phyloP scores from a whole-genome alignment of 2,113 vertebrate species.

The Melanostigma gelatinosum region DNA sequence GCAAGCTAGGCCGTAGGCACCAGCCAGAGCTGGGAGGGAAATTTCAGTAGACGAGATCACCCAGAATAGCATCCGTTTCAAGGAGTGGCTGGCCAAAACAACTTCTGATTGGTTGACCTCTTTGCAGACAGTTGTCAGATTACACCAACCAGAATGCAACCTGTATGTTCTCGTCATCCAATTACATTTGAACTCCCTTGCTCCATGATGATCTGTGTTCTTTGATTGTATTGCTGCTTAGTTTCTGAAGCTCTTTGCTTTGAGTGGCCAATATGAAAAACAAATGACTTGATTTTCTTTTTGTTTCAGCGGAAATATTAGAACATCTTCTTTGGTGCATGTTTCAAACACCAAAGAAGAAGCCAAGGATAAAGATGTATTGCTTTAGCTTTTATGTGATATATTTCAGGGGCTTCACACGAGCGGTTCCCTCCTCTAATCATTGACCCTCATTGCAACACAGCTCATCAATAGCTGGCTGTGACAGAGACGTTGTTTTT shows the following conservation, averaged over 20 bases:
- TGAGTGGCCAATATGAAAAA: conserved; percentile 27
- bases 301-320: conserved; percentile 1
- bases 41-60: conserved; percentile 42
- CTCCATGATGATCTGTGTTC: conserved; percentile 10
- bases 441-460: conserved; percentile 48
- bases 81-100: conserved; percentile 34
- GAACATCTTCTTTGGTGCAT: conserved; percentile 11
- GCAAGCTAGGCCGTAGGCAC: conserved; percentile 60
- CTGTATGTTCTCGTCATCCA: neutral
- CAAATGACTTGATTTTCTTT: conserved; percentile 26
- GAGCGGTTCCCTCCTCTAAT: conserved; percentile 25
- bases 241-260: conserved; percentile 17
- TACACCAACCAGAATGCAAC: conserved; percentile 13
- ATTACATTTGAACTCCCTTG: conserved; percentile 28
- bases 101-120: conserved; percentile 55
- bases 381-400: conserved; percentile 7
- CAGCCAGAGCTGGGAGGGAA: conserved; percentile 57
- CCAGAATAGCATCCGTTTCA: conserved; percentile 54
- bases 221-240: conserved; percentile 9
- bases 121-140: conserved; percentile 31
- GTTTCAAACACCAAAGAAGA: conserved; percentile 21
- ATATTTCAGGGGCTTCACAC: conserved; percentile 28
- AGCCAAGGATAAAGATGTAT: conserved; percentile 21
- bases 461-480: conserved; percentile 58
- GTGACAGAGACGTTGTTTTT: conserved; percentile 39